phyloP scores from a whole-genome alignment of 2,797 vertebrate genomes.

The Buceros bicornis region DNA sequence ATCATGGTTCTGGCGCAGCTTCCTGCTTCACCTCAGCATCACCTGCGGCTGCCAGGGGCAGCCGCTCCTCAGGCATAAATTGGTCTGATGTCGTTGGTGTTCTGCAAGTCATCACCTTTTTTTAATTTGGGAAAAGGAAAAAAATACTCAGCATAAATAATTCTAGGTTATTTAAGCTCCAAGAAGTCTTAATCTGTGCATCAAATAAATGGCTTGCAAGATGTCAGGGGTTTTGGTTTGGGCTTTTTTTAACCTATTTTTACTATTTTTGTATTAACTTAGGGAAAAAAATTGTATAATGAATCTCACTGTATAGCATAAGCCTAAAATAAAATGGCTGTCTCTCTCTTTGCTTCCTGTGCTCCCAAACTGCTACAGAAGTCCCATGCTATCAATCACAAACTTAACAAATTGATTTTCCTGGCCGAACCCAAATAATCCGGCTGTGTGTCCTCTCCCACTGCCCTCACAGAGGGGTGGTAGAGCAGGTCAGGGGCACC shows the following conservation, averaged over 20 bases:
- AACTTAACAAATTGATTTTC: neutral
- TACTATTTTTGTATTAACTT: conserved; percentile 77
- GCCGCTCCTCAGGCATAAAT: neutral
- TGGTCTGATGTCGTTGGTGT: neutral
- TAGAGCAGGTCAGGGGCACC: neutral
- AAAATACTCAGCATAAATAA: neutral
- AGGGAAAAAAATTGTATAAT: conserved; percentile 63
- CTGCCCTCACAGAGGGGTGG: neutral
- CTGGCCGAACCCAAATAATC: neutral
- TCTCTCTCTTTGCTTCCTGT: conserved; percentile 73
- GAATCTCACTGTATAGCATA: conserved; percentile 72
- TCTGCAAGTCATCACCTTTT: conserved; percentile 43
- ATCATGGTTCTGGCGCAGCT: neutral
- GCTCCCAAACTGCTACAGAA: conserved; percentile 49
- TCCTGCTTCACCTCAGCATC: conserved; percentile 9
- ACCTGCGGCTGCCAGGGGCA: conserved; percentile 6
- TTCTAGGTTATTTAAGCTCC: conserved; percentile 45
- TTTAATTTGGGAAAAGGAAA: neutral
- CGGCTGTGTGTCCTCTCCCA: neutral
- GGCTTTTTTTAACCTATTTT: conserved; percentile 74
- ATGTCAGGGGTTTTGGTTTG: conserved; percentile 63
- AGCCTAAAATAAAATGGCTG: conserved; percentile 76
- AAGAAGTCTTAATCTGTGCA: conserved; percentile 56
- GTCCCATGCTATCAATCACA: neutral
- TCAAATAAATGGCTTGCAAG: conserved; percentile 67